Evolutionary conservation across 2,113 vertebrate species (phyloP), one percentile per base, ranked within the genome.

Genomic region (Protomyctophum bolini): DNA sequence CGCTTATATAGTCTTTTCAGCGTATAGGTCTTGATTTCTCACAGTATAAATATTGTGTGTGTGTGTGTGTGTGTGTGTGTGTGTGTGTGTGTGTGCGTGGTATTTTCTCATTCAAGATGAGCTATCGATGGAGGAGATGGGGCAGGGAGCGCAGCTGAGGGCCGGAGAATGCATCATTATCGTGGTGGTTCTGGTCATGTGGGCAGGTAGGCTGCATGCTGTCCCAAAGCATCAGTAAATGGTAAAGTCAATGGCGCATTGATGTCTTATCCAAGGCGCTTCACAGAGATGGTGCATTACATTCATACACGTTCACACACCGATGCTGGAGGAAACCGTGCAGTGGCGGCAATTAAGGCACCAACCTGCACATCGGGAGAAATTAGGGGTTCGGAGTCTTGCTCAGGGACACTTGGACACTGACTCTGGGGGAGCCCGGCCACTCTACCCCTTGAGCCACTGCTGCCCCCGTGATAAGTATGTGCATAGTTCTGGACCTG

Each of bases 111-210:
- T 59, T 60, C 50, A 91, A 98, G 97, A 98, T 66, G 95, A 97
- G 85, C 95, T 97, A 85, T 96, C 92, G 0, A 95, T 97, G 95
- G 94, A 97, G 87, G 96, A 96, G 90, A 91, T 96, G 86, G 95
- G 87, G 7, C 93, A 93, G 85, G 93, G 93, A 1, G 87, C 91
- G 46, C 96, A 97, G 90, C 92, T 98, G 77, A 92, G 95, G 76
- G 96, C 96, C 0, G 97, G 96, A 28, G 97, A 98, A 79, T 92
- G 97, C 59, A 95, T 98, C 91, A 98, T 98, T 91, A 98, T 98
- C 4, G 95, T 97, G 0, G 97, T 97, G 89, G 97, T 98, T 86
- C 91, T 98, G 80, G 93, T 98, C 82, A 98, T 98, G 97, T 98
- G 97, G 97, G 97, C 96, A 86, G 97, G 97, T 98, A 91, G 92